Evolutionary conservation across 2,113 vertebrate genomes (phyloP).

Genomic region (Chaetodon trifascialis): DNA sequence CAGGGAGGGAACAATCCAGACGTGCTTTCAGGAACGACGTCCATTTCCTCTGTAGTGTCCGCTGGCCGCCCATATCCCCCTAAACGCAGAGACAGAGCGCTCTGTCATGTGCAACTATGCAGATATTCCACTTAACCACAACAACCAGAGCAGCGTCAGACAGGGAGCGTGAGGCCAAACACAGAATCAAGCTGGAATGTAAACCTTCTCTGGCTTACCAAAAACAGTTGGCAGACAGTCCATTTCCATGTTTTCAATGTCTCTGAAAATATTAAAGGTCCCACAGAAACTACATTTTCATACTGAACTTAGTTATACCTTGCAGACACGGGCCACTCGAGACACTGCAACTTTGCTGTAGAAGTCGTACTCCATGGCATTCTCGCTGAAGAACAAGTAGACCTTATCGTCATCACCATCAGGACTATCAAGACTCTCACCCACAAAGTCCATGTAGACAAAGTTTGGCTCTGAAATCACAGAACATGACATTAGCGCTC

Average conservation of each 20-base stretch:
- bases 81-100: slow-evolving; percentile 55
- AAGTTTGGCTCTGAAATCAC: slow-evolving; percentile 86
- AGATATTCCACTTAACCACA: slow-evolving; percentile 4
- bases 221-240: neutral
- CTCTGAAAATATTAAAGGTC: neutral
- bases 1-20: slow-evolving; percentile 83
- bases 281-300: neutral
- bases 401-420: slow-evolving; percentile 86
- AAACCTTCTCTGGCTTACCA: neutral
- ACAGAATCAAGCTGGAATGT: neutral
- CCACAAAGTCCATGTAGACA: slow-evolving; percentile 84
- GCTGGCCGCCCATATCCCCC: slow-evolving; percentile 86
- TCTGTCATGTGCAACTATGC: neutral
- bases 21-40: slow-evolving; percentile 85
- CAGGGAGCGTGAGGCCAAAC: neutral
- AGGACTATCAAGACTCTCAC: slow-evolving; percentile 78
- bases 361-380: slow-evolving; percentile 88
- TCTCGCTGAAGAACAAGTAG: slow-evolving; percentile 89
- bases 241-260: neutral
- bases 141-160: slow-evolving; percentile 11
- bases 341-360: slow-evolving; percentile 85
- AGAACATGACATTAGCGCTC: neutral
- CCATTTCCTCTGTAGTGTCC: slow-evolving; percentile 85
- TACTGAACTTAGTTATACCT: slow-evolving; percentile 68
- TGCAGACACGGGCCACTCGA: slow-evolving; percentile 87